Evolutionary conservation across 1,140 invertebrate genomes (phyloP).

Genomic region (Archegozetes longisetosus): DNA sequence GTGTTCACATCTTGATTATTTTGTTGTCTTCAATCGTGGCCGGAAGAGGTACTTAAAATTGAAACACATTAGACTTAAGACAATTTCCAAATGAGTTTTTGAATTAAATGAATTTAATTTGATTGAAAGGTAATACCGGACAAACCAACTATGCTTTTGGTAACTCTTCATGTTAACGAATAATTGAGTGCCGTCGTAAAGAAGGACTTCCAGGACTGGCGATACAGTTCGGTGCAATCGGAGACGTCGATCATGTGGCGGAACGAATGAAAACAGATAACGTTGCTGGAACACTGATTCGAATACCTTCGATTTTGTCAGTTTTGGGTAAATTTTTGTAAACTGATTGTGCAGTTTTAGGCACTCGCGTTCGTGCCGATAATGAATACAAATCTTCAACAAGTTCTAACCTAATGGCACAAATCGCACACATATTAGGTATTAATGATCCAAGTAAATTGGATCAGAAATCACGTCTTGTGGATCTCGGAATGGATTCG

Average conservation of each 20-base stretch:
- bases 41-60: constrained; percentile 85
- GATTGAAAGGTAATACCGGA: too few species aligned
- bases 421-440: constrained; percentile 31
- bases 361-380: constrained; percentile 35
- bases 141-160: constrained; percentile 89
- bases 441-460: constrained; percentile 65
- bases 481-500: constrained; percentile 88
- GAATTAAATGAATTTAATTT: too few species aligned
- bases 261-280: too few species aligned
- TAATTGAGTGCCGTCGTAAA: constrained; percentile 63
- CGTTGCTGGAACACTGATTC: constrained; percentile 79
- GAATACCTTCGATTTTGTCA: constrained; percentile 68
- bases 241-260: constrained; percentile 94
- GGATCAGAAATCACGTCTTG: constrained; percentile 51
- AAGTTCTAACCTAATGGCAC: constrained; percentile 24
- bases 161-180: constrained; percentile 88
- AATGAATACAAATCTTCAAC: constrained; percentile 32
- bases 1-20: constrained; percentile 65
- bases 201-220: constrained; percentile 57
- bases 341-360: constrained; percentile 13
- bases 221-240: constrained; percentile 93
- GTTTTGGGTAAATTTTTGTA: constrained; percentile 75
- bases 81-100: too few species aligned
- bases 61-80: too few species aligned
- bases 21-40: constrained; percentile 82